These are phyloP conservation scores for Zaprionus kolodkinae DNA, from an alignment of 1,140 invertebrate genomes.

Conservation along the genomic window DNA sequence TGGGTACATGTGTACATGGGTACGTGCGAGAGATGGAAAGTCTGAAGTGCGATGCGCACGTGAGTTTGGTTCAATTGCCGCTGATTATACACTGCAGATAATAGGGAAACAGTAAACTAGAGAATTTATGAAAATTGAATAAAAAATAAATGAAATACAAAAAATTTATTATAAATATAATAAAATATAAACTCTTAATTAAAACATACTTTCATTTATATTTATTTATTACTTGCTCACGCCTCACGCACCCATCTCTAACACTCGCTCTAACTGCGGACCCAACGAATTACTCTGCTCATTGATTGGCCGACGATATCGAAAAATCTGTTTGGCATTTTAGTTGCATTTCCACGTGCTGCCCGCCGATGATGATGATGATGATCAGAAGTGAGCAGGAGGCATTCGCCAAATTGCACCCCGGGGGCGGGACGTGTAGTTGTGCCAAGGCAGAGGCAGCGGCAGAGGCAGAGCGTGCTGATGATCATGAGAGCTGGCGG, in stretches of 20 bases:
- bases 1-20: not conserved
- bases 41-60: constrained; percentile 4
- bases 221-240: not conserved
- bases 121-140: too few species aligned
- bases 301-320: constrained; percentile 17
- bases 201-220: not conserved
- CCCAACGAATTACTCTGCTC: constrained; percentile 9
- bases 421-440: not conserved
- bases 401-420: constrained; percentile 38
- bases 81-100: not conserved
- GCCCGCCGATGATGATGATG: not conserved
- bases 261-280: not conserved
- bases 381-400: constrained; percentile 24
- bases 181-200: not conserved
- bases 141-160: not conserved
- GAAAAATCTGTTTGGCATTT: constrained; percentile 21
- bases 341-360: constrained; percentile 31
- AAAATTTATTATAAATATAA: not conserved
- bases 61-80: constrained; percentile 10
- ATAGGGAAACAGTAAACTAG: not conserved
- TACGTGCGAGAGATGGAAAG: constrained; percentile 14
- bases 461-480: constrained; percentile 28
- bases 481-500: constrained; percentile 30
- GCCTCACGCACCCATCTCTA: constrained; percentile 17
- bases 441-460: not conserved